Conservation (phyloP, 2,888 invertebrate genomes). For the Acronicta alni region DNA sequence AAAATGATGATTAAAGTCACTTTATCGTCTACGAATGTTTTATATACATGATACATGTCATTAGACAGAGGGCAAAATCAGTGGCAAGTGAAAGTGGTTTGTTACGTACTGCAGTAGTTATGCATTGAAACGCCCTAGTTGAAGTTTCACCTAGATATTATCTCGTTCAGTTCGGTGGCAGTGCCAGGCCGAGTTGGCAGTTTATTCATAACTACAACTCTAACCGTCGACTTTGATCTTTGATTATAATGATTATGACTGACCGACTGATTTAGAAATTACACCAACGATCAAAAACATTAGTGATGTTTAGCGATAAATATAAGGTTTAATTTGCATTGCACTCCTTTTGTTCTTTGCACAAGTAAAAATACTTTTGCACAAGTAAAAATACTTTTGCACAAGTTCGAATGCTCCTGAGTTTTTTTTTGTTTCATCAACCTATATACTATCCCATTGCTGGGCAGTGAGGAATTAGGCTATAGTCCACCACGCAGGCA, state of each 20-base stretch:
- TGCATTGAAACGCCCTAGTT: constrained; percentile 67
- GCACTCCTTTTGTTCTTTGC: too few species aligned
- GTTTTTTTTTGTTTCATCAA: too few species aligned
- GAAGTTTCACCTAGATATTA: constrained; percentile 79
- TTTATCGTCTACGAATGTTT: constrained; percentile 3
- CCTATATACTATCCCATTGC: too few species aligned
- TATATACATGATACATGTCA: constrained; percentile 25
- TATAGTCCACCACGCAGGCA: too few species aligned
- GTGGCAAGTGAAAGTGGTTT: constrained; percentile 77
- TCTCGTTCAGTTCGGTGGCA: constrained; percentile 69
- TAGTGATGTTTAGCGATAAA: constrained; percentile 25
- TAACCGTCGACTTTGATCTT: constrained; percentile 74
- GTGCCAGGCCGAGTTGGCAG: constrained; percentile 78
- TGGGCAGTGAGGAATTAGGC: too few species aligned
- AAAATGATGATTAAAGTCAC: constrained; percentile 4
- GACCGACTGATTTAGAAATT: constrained; percentile 62
- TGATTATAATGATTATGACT: constrained; percentile 64
- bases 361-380: background rate
- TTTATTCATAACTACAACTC: constrained; percentile 65
- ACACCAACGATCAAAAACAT: constrained; percentile 27
- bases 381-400: background rate
- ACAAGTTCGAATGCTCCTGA: too few species aligned
- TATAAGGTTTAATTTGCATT: constrained; percentile 10
- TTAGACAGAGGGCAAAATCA: constrained; percentile 62
- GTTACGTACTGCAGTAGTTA: constrained; percentile 64